Base-by-base conservation (phyloP, 2,797 vertebrate genomes). In the Paedocypris micromegethes region DNA sequence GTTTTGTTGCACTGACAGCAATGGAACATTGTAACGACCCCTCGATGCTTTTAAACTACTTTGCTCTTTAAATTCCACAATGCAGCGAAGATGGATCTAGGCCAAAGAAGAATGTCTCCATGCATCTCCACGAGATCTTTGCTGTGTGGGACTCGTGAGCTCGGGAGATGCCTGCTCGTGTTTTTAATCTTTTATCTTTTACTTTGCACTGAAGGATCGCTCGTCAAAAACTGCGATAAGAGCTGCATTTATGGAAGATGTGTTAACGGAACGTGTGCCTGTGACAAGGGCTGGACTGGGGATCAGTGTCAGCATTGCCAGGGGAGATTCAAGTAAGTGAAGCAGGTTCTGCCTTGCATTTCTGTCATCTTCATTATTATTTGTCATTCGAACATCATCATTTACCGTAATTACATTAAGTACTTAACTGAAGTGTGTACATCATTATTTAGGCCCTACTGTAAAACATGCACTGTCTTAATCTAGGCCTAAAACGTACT, bases 291-390 rank as follows among this genome's bases (percentile, higher is more conserved):
- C 81, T 98, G 96, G 96, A 92, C 93, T 6, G 95, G 95, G 61
- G 94, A 97, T 72, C 94, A 91, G 71, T 98, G 95, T 82, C 95
- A 96, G 77, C 94, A 97, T 79, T 98, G 95, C 89, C 95, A 97
- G 75, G 95, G 96, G 65, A 89, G 94, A 82, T 98, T 93, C 87
- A 92, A 88, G 91, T 93, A 89, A 92, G 91, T 88, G 70, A 55
- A 58, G 45, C 56, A 60, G 38, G 66, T 68, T 49, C 23, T 23
- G 23, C 23, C 23, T 23, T 23, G 23, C 23, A 23, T 23, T 23
- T 23, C 23, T 23, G 23, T 23, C 23, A 23, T 23, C 23, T 23
- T 23, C 23, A 23, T 23, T 23, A 23, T 23, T 1, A 23, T 23
- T 23, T 23, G 23, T 23, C 23, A 23, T 23, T 23, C 23, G 23